A percentile compares a stretch with the other conserved stretches of the same genome.
phyloP scores from a whole-genome alignment of 92 coral and sea anemone species.

The Epizoanthus fatuus region DNA sequence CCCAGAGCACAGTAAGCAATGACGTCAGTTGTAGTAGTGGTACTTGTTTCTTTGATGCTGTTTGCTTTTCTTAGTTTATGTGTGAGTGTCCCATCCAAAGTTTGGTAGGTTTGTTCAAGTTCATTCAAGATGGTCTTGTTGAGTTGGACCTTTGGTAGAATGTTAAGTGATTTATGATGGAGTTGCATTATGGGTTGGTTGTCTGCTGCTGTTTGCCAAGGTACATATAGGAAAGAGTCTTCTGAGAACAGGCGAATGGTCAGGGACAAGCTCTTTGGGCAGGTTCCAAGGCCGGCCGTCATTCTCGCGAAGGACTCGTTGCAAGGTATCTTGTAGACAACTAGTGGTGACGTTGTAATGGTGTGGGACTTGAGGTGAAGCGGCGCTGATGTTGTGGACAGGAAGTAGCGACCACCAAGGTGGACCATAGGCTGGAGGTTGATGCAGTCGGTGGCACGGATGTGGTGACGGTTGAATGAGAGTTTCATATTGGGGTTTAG shows the following conservation, averaged over 20 bases:
- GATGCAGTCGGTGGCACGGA: constrained; percentile 32
- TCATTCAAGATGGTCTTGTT: constrained; percentile 12
- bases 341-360: constrained; percentile 3
- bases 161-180: background rate
- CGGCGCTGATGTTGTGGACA: constrained; percentile 20
- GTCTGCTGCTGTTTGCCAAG: constrained; percentile 16
- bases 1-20: constrained; percentile 14
- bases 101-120: constrained; percentile 28
- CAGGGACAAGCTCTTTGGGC: constrained; percentile 11
- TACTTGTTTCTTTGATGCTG: background rate
- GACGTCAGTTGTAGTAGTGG: constrained; percentile 20
- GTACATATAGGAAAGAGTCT: constrained; percentile 18
- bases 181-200: constrained; percentile 1
- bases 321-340: constrained; percentile 15
- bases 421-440: constrained; percentile 38
- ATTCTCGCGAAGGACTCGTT: constrained; percentile 14
- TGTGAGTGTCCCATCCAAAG: background rate
- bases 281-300: constrained; percentile 30
- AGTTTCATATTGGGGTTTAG: constrained; percentile 20
- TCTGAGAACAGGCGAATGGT: constrained; percentile 8
- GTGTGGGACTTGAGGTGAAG: constrained; percentile 4
- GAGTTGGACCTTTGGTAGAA: constrained; percentile 16
- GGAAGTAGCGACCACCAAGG: constrained; percentile 34
- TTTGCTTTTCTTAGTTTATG: background rate
- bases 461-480: constrained; percentile 32